phyloP scores from a whole-genome alignment of 2,888 invertebrate genomes.

The Tenthredo distinguenda region DNA sequence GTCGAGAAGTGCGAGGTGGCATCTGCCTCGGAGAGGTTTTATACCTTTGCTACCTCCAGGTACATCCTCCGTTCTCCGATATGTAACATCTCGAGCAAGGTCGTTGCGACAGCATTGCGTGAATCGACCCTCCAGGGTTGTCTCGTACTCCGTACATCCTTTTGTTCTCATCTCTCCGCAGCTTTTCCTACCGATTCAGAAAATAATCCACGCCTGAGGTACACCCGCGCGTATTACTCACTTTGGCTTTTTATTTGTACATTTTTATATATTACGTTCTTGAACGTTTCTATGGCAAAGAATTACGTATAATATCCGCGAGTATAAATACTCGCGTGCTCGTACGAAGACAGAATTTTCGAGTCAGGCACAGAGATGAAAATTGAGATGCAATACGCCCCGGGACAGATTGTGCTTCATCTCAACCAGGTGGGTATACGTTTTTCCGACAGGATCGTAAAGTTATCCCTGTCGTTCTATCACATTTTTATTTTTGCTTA shows the following conservation, averaged over 20 bases:
- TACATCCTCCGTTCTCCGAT: conserved; percentile 69
- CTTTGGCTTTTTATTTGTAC: neutral
- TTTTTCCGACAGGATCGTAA: conserved; percentile 6
- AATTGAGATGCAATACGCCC: neutral
- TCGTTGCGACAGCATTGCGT: conserved; percentile 68
- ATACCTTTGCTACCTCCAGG: conserved; percentile 70
- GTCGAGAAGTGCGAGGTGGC: conserved; percentile 72
- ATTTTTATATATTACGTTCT: neutral
- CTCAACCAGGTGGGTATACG: neutral
- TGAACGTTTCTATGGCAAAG: neutral
- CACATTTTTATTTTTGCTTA: neutral
- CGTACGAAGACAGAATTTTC: neutral
- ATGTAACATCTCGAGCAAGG: conserved; percentile 75
- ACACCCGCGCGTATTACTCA: neutral
- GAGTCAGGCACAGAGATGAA: neutral
- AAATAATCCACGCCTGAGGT: neutral
- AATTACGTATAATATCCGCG: neutral
- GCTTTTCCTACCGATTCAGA: neutral
- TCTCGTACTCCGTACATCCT: conserved; percentile 20
- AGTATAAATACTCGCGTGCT: neutral
- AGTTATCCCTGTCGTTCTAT: conserved; percentile 13
- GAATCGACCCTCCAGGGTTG: conserved; percentile 57
- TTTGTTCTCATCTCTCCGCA: neutral
- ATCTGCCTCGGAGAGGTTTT: conserved; percentile 72
- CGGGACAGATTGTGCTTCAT: neutral